Conservation (phyloP, 2,113 vertebrate species). For the Chloroceryle aenea region DNA sequence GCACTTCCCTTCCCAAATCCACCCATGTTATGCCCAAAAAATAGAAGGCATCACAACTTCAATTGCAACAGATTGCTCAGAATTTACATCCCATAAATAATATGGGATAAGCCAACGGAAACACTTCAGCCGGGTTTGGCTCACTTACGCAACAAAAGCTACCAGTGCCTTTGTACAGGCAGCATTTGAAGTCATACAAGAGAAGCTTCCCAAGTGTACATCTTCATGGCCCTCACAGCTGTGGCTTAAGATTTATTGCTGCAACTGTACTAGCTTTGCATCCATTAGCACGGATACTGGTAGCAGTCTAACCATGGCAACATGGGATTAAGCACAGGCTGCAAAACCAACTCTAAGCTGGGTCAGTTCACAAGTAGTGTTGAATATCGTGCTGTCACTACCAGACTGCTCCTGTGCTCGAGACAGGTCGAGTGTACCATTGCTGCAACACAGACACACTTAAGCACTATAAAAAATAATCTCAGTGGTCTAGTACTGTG, state of each 20-base stretch:
- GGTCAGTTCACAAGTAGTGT: constrained; percentile 20
- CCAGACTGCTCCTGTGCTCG: neutral
- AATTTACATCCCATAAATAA: neutral
- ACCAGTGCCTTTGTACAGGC: neutral
- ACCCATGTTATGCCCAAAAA: neutral
- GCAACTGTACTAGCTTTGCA: neutral
- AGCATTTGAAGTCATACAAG: neutral
- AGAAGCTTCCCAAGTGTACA: neutral
- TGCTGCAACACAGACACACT: constrained; percentile 16
- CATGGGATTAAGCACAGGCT: neutral
- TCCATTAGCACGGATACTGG: neutral
- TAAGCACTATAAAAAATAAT: neutral
- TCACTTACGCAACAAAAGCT: neutral
- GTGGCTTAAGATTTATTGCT: neutral
- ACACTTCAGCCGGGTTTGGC: neutral
- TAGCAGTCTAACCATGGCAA: neutral
- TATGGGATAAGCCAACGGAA: neutral
- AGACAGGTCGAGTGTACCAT: neutral
- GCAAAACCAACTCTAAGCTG: neutral
- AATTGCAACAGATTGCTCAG: neutral
- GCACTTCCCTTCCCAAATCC: neutral
- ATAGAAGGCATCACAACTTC: neutral
- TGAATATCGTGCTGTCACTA: neutral
- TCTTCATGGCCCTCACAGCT: neutral
- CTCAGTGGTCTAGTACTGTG: neutral